Conservation (phyloP, 2,797 vertebrate genomes). For the Clangula hyemalis region DNA sequence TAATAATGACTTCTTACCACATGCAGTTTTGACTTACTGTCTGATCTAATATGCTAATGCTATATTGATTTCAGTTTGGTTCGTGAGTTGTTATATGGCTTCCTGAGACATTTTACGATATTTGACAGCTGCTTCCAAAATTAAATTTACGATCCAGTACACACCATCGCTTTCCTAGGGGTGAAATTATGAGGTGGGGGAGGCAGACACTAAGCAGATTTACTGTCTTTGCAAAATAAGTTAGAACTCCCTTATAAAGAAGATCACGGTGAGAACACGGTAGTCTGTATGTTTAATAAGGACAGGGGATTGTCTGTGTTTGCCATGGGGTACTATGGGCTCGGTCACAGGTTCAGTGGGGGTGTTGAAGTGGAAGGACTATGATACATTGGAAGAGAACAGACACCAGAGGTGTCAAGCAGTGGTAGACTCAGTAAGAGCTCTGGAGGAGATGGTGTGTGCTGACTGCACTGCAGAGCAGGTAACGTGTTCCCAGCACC, state of each 20-base stretch:
- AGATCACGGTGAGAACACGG: accelerated
- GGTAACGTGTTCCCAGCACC: background rate
- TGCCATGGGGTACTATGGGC: background rate
- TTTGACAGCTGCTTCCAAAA: background rate
- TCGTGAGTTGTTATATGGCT: background rate
- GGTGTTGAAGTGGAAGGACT: background rate
- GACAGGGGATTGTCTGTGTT: background rate
- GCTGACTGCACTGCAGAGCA: background rate
- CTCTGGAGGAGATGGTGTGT: background rate
- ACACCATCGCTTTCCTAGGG: background rate
- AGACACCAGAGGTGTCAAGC: background rate
- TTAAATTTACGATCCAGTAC: background rate
- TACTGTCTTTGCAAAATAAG: background rate
- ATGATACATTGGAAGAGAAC: background rate
- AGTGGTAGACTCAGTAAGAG: background rate
- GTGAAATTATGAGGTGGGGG: background rate
- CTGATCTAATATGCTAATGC: background rate
- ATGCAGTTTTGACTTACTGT: background rate
- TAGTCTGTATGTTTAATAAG: background rate
- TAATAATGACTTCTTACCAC: background rate
- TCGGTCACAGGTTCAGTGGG: background rate
- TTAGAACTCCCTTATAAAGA: background rate
- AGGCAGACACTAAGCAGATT: background rate
- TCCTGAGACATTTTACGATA: background rate
- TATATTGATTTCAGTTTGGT: constrained; percentile 2